Conservation (phyloP, 2,888 invertebrate species). For the Drosophila hamatofila region DNA sequence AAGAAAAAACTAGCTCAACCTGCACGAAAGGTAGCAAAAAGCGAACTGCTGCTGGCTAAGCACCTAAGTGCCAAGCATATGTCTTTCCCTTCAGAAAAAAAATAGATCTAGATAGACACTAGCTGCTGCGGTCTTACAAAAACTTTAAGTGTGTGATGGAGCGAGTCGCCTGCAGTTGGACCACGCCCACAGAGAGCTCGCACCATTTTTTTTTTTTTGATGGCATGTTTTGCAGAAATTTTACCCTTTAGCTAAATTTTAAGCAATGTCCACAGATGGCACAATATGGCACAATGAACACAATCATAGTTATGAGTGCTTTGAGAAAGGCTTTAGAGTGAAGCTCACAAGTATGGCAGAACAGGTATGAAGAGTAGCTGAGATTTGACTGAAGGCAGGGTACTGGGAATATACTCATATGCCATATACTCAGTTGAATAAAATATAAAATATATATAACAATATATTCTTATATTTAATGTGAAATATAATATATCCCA, state of each 20-base stretch:
- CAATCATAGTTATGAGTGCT: conserved; percentile 2
- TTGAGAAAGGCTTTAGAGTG: too few relatives aligned
- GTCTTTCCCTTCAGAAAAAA: conserved; percentile 51
- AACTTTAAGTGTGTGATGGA: conserved; percentile 31
- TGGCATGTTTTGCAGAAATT: conserved; percentile 18
- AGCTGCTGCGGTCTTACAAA: conserved; percentile 20
- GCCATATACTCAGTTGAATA: too few relatives aligned
- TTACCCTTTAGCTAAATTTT: conserved; percentile 18
- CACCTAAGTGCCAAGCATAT: conserved; percentile 77
- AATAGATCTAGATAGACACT: conserved; percentile 49
- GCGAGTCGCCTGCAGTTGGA: conserved; percentile 13
- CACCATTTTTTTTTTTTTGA: conserved; percentile 34
- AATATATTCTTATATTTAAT: not conserved
- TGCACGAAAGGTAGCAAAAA: conserved; percentile 47
- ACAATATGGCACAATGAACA: conserved; percentile 28
- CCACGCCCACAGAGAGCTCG: conserved; percentile 13
- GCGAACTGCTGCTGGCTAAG: conserved; percentile 56
- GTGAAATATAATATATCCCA: too few relatives aligned
- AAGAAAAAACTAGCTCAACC: conserved; percentile 47
- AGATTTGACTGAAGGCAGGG: too few relatives aligned
- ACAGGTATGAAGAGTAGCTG: too few relatives aligned
- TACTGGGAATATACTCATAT: too few relatives aligned
- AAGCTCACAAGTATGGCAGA: too few relatives aligned
- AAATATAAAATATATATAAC: too few relatives aligned
- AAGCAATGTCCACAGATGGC: conserved; percentile 25